Evolutionary conservation across 1,140 invertebrate genomes (phyloP).

Genomic region (Megalopta genalis): DNA sequence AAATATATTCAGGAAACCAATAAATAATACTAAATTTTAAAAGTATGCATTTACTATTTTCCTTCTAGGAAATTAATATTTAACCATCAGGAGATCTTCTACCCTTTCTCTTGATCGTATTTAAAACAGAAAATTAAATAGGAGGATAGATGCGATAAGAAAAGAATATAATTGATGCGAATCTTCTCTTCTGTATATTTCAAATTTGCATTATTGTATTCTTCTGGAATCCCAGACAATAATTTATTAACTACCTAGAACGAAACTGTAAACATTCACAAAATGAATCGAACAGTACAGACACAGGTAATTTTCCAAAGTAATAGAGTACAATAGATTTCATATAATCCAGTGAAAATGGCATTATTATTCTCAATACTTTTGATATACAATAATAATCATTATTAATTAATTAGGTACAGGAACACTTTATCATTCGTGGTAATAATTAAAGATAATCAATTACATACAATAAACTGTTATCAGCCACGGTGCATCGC

Average conservation of each 20-base stretch:
- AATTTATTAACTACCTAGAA: conserved; percentile 7
- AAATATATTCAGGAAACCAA: too few relatives aligned
- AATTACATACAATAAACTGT: conserved; percentile 62
- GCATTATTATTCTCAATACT: conserved; percentile 79
- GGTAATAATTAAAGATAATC: conserved; percentile 72
- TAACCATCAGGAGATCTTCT: too few relatives aligned
- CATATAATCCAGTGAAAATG: conserved; percentile 75
- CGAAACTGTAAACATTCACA: background rate
- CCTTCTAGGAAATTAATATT: too few relatives aligned
- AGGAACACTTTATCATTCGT: conserved; percentile 78
- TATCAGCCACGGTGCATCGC: conserved; percentile 31
- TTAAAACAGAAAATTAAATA: background rate
- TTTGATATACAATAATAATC: conserved; percentile 78
- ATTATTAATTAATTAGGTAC: conserved; percentile 76
- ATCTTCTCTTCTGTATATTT: background rate
- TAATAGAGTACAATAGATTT: conserved; percentile 30
- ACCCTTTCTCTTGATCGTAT: too few relatives aligned
- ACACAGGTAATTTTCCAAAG: conserved; percentile 24
- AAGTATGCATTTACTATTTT: too few relatives aligned
- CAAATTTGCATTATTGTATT: background rate
- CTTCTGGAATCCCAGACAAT: background rate
- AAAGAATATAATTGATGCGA: background rate
- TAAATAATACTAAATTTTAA: too few relatives aligned
- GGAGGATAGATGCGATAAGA: background rate
- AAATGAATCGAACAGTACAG: background rate